A percentile compares a stretch with the other conserved stretches of the same genome.
These are phyloP conservation scores for Lordiphosa stackelbergi DNA, from an alignment of 1,140 invertebrate species.

Conservation along the genomic window DNA sequence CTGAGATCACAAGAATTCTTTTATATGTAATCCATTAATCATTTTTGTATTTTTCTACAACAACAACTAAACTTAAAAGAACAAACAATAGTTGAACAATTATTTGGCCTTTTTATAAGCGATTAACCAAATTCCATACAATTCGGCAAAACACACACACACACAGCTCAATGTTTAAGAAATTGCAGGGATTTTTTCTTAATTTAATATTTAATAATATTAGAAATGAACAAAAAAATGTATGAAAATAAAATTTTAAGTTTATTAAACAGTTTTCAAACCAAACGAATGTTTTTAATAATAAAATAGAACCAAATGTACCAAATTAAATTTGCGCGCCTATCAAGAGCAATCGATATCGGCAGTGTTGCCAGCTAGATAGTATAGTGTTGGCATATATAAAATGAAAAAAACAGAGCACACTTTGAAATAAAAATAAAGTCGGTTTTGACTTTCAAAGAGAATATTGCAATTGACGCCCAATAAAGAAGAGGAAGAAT, in stretches of 20 bases:
- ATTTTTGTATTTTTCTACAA: conserved; percentile 5
- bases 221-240: conserved; percentile 37
- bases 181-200: conserved; percentile 68
- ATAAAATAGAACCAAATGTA: too few species aligned
- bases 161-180: conserved; percentile 37
- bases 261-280: conserved; percentile 1
- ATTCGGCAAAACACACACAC: conserved; percentile 53
- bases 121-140: conserved; percentile 20
- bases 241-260: conserved; percentile 52
- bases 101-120: conserved; percentile 3
- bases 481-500: too few species aligned
- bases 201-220: conserved; percentile 48
- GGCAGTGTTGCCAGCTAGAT: too few species aligned
- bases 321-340: too few species aligned
- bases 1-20: conserved; percentile 62
- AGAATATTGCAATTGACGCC: too few species aligned
- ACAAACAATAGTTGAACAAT: conserved; percentile 3
- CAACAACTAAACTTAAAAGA: conserved; percentile 1
- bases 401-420: too few species aligned
- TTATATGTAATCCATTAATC: conserved; percentile 32
- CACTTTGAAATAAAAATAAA: too few species aligned
- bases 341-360: too few species aligned
- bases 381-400: too few species aligned
- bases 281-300: background rate
- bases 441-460: too few species aligned